phyloP scores from a whole-genome alignment of 2,888 invertebrate genomes.

The Netelia fuscicornis region DNA sequence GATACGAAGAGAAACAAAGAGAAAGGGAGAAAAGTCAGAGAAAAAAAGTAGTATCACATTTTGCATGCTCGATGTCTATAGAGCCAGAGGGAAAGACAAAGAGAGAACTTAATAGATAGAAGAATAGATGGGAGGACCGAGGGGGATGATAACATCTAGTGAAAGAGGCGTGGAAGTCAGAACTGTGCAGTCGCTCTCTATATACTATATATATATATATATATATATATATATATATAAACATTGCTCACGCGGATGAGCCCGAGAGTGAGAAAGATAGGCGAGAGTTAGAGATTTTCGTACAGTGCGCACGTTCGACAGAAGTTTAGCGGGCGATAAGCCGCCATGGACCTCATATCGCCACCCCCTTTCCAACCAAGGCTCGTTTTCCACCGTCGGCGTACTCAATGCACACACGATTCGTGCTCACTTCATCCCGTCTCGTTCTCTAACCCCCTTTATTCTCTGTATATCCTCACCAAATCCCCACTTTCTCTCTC shows the following conservation, averaged over 20 bases:
- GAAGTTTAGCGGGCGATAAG: conserved; percentile 67
- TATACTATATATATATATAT: neutral
- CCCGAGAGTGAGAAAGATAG: neutral
- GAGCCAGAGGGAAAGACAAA: neutral
- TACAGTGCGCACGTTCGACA: conserved; percentile 56
- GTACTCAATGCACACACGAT: conserved; percentile 53
- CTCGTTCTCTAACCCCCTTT: conserved; percentile 1
- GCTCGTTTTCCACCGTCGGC: conserved; percentile 29
- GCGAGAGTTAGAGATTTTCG: conserved; percentile 33
- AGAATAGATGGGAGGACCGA: neutral
- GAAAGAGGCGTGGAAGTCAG: neutral
- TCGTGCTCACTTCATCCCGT: conserved; percentile 22
- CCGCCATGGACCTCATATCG: conserved; percentile 64
- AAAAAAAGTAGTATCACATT: neutral
- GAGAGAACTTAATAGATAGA: conserved; percentile 17
- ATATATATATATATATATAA: neutral
- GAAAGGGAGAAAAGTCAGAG: neutral
- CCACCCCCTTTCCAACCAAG: neutral
- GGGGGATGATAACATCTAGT: conserved; percentile 4
- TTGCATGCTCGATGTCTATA: conserved; percentile 8
- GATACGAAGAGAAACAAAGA: too few relatives aligned
- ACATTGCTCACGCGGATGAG: neutral
- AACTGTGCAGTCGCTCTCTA: neutral
- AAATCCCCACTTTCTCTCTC: neutral
- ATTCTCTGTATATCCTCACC: conserved; percentile 10